Evolutionary conservation across 1,140 invertebrate genomes (phyloP), one percentile per base, ranked within the genome.

Genomic region (Hyphantria cunea): DNA sequence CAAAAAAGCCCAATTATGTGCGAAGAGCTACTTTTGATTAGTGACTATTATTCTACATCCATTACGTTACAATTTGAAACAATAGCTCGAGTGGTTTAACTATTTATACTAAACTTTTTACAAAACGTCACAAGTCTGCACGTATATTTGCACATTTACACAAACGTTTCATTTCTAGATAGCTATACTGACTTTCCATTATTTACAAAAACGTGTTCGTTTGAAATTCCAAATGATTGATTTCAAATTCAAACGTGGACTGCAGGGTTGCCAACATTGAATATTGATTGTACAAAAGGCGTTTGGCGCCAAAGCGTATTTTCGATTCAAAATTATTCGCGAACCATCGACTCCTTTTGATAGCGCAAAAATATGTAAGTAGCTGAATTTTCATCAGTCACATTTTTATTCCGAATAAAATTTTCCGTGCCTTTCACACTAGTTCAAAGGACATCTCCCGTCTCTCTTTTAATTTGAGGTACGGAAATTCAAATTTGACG

Each of bases 261-360:
- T 53, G 60, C 73, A 72, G 73, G 70, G 66, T 73, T 76, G 78
- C 76, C 82, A 87, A 86, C 85, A 86, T 85, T 82, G 87, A 89
- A 87, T 89, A 90, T 89, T 87, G 87, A 90, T 90, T 90, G 84
- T 67, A 90, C 87, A 89, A 90, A 90, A 90, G 85, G 84, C 81
- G 76, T 73, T 78, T 67, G 65, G 53, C 61, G 70, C 56, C 72
- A 76, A 74, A 89, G 86, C 87, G 87, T 90, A 90, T 90, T 90
- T 71, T 86, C 82, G 76, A 90, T 90, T 87, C 78, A 81, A 87
- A 88, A 89, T 90, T 84, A 90, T 90, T 89, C 80, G 25, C 51
- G 66, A 78, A 54, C 77, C 66, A 78, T 66, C 74, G 80, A 86
- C 74, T 89, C 78, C 85, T 88, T 88, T 90, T 87, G 84, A 88